Percentiles rank a stretch among this genome's conserved stretches.
Evolutionary conservation across 2,113 vertebrate genomes (phyloP).

Genomic region (Xiphorhynchus elegans): DNA sequence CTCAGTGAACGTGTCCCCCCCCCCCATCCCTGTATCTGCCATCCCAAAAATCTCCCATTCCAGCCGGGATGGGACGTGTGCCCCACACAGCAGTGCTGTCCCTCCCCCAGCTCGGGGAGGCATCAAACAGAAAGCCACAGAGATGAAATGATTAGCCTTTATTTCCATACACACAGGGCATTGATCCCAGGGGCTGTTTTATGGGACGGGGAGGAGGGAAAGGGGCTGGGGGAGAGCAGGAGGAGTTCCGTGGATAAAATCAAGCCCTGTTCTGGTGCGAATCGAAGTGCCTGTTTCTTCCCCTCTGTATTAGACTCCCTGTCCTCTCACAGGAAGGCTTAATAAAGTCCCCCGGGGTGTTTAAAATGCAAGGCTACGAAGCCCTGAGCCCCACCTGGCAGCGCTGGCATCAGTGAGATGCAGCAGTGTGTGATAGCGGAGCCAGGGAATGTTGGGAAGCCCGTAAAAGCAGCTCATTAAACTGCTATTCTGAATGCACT

Average conservation of each 20-base stretch:
- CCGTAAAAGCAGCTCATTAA: conserved; percentile 27
- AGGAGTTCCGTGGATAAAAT: background rate
- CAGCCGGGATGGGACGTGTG: background rate
- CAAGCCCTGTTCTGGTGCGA: conserved; percentile 12
- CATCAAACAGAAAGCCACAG: conserved; percentile 36
- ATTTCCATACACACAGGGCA: conserved; percentile 45
- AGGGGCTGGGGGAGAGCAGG: background rate
- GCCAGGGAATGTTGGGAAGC: conserved; percentile 26
- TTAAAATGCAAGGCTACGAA: conserved; percentile 19
- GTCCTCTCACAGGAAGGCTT: conserved; percentile 53
- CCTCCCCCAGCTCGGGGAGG: background rate
- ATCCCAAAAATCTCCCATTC: background rate
- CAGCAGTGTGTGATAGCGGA: background rate
- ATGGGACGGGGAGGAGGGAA: conserved; percentile 8
- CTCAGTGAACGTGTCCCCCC: background rate
- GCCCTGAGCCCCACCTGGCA: background rate
- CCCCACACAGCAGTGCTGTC: background rate
- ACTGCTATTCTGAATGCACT: background rate
- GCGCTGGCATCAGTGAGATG: background rate
- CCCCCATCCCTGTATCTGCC: background rate
- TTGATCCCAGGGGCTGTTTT: conserved; percentile 36
- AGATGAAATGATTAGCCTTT: background rate
- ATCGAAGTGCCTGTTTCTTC: background rate
- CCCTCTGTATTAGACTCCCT: conserved; percentile 20
- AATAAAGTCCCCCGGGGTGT: conserved; percentile 36